A percentile compares a stretch with the other conserved stretches of the same genome.
phyloP scores from a whole-genome alignment of 2,888 invertebrate genomes.

The Aleiodes testaceus region DNA sequence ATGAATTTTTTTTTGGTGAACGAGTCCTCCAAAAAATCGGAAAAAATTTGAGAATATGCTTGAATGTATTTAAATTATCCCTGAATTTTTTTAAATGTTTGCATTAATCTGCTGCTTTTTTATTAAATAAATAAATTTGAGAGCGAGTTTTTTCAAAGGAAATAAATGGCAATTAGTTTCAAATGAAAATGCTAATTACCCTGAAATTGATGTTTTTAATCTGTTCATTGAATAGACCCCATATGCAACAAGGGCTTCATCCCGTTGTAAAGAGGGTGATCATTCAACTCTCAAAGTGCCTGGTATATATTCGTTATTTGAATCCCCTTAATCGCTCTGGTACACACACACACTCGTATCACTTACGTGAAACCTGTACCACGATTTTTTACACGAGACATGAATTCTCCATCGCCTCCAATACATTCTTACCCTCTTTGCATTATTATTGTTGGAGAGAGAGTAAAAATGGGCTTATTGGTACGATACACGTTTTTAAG shows the following conservation, averaged over 20 bases:
- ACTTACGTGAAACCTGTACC: slow-evolving; percentile 35
- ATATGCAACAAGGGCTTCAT: slow-evolving; percentile 3
- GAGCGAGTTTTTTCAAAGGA: no score
- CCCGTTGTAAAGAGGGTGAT: slow-evolving; percentile 31
- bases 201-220: slow-evolving; percentile 29
- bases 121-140: no score
- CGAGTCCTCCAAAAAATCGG: no score
- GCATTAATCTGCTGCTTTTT: no score
- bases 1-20: no score
- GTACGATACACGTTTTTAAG: slow-evolving; percentile 34
- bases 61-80: no score
- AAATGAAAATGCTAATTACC: slow-evolving; percentile 22
- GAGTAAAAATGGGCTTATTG: slow-evolving; percentile 48
- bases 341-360: slow-evolving; percentile 23
- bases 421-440: slow-evolving; percentile 3
- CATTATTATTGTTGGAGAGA: slow-evolving; percentile 23
- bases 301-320: slow-evolving; percentile 26
- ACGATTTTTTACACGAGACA: slow-evolving; percentile 8
- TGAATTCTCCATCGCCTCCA: slow-evolving; percentile 9
- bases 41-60: no score
- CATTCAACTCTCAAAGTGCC: slow-evolving; percentile 31
- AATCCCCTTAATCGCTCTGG: slow-evolving; percentile 37
- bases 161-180: no score
- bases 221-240: slow-evolving; percentile 29
- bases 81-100: no score